phyloP scores from a whole-genome alignment of 2,888 invertebrate genomes.

The Trachelus stipa region DNA sequence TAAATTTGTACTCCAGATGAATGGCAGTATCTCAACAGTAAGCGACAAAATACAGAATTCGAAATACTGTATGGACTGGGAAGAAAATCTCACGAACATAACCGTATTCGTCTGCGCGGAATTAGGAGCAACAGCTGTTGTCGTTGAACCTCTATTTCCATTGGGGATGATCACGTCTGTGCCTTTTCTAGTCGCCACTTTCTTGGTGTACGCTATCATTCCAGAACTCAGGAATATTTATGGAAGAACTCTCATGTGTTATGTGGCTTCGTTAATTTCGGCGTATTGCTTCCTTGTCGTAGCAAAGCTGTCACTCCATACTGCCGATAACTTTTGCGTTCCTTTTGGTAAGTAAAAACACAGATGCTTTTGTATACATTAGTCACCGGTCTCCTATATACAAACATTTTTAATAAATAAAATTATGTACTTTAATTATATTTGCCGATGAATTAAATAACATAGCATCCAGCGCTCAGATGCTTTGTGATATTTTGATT shows the following conservation, averaged over 20 bases:
- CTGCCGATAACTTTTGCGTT: constrained; percentile 41
- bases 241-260: constrained; percentile 82
- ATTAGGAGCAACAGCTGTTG: neutral
- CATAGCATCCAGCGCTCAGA: neutral
- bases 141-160: constrained; percentile 33
- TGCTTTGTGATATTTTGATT: neutral
- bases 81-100: constrained; percentile 33
- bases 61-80: constrained; percentile 52
- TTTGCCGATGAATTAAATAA: neutral
- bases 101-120: constrained; percentile 42
- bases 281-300: constrained; percentile 74
- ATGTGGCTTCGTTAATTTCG: constrained; percentile 74
- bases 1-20: constrained; percentile 39
- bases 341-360: constrained; percentile 53
- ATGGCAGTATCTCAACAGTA: constrained; percentile 38
- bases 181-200: constrained; percentile 79
- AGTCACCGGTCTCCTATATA: neutral
- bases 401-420: neutral
- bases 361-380: neutral
- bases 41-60: neutral
- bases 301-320: constrained; percentile 60
- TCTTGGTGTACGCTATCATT: constrained; percentile 78
- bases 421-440: neutral
- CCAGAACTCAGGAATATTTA: constrained; percentile 81
- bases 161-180: constrained; percentile 78